Percentiles rank a stretch among this genome's conserved stretches.
phyloP scores from a whole-genome alignment of 1,140 invertebrate species.

The Atta texana region DNA sequence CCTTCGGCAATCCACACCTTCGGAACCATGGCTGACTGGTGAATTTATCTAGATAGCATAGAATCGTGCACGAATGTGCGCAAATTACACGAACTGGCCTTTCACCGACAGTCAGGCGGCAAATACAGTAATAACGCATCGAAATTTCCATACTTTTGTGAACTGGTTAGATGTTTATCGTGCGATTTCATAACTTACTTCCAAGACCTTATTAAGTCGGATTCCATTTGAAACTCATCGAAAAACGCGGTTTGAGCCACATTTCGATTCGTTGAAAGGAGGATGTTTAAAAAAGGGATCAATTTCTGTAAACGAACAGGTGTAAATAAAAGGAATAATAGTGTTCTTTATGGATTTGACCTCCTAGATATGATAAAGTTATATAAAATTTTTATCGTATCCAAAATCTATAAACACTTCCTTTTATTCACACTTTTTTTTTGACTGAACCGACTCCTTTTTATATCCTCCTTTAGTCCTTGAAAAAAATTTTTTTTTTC shows the following conservation, averaged over 20 bases:
- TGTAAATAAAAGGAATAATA: too few relatives aligned
- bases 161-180: slow-evolving; percentile 30
- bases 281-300: too few relatives aligned
- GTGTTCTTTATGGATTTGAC: too few relatives aligned
- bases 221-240: background rate
- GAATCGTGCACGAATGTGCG: slow-evolving; percentile 5
- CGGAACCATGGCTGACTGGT: background rate
- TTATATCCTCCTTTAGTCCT: too few relatives aligned
- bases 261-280: background rate
- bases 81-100: slow-evolving; percentile 32
- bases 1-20: background rate
- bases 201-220: background rate
- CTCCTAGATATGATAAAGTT: too few relatives aligned
- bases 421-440: too few relatives aligned
- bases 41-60: background rate
- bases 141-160: slow-evolving; percentile 4
- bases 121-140: background rate
- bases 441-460: too few relatives aligned
- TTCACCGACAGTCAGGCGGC: slow-evolving; percentile 17
- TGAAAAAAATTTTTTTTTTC: background rate
- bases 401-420: too few relatives aligned
- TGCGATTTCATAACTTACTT: background rate
- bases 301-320: too few relatives aligned
- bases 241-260: background rate
- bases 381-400: too few relatives aligned